Conservation (phyloP, 2,113 vertebrate genomes). For the Lucifuga dentata region DNA sequence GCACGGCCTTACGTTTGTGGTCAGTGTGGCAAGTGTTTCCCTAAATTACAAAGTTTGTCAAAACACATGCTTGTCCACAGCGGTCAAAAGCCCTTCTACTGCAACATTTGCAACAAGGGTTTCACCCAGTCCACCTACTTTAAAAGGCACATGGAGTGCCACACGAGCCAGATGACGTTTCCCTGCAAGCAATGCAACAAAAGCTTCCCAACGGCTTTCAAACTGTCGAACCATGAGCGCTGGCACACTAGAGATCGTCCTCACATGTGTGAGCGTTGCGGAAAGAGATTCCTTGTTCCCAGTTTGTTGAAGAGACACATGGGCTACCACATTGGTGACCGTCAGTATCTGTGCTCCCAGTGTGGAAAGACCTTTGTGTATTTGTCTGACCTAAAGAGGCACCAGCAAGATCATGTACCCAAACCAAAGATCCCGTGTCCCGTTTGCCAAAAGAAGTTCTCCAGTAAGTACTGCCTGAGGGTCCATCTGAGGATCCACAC, state of each 20-base stretch:
- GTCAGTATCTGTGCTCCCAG: slow-evolving; percentile 80
- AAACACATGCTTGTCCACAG: slow-evolving; percentile 78
- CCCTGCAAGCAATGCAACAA: slow-evolving; percentile 79
- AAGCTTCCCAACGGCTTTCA: slow-evolving; percentile 75
- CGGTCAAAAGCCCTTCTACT: slow-evolving; percentile 78
- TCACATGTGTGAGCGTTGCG: slow-evolving; percentile 79
- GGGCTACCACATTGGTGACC: slow-evolving; percentile 80
- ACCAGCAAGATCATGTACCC: slow-evolving; percentile 78
- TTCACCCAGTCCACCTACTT: slow-evolving; percentile 81
- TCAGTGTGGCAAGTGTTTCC: slow-evolving; percentile 76
- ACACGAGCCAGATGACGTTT: slow-evolving; percentile 79
- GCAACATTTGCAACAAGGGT: slow-evolving; percentile 78
- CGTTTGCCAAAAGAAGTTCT: slow-evolving; percentile 80
- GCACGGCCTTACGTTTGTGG: slow-evolving; percentile 70
- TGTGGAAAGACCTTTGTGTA: slow-evolving; percentile 81
- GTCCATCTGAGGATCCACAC: slow-evolving; percentile 79
- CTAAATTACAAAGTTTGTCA: slow-evolving; percentile 64
- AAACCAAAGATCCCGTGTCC: slow-evolving; percentile 77
- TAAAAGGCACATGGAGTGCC: slow-evolving; percentile 81
- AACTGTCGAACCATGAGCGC: slow-evolving; percentile 76
- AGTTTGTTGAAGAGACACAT: slow-evolving; percentile 81
- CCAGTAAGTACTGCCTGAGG: slow-evolving; percentile 78
- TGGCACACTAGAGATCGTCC: slow-evolving; percentile 80
- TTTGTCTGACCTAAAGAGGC: slow-evolving; percentile 77
- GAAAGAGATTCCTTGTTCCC: slow-evolving; percentile 76